Evolutionary conservation across 1,140 invertebrate genomes (phyloP).

Genomic region (Brachionus angularis): DNA sequence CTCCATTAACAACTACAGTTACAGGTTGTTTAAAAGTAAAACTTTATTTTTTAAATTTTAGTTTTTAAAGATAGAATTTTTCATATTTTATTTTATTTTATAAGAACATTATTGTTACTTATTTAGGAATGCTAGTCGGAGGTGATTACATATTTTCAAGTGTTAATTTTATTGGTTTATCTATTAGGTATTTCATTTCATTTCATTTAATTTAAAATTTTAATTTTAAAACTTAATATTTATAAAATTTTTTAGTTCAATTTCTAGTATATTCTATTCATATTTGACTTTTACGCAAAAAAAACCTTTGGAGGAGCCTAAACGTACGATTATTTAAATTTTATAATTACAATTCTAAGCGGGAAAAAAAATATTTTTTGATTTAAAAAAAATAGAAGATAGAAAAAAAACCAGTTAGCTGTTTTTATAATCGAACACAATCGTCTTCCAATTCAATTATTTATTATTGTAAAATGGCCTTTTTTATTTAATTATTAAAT

Average conservation of each 20-base stretch:
- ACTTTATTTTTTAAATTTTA: background rate
- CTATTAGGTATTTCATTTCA: slow-evolving; percentile 64
- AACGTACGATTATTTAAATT: no score
- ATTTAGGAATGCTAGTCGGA: slow-evolving; percentile 85
- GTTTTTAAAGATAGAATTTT: no score
- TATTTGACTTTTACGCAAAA: slow-evolving; percentile 23
- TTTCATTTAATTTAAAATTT: background rate
- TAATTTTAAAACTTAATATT: background rate
- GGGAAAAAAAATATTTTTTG: no score
- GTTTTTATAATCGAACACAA: no score
- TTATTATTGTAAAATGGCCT: no score
- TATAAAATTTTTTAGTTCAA: background rate
- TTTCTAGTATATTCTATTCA: slow-evolving; percentile 33
- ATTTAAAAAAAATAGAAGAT: no score
- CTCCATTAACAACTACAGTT: slow-evolving; percentile 94
- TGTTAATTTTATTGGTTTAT: slow-evolving; percentile 88
- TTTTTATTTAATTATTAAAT: no score
- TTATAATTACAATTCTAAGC: no score
- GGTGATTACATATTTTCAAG: slow-evolving; percentile 91
- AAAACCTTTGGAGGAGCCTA: slow-evolving; percentile 7
- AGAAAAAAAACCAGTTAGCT: no score
- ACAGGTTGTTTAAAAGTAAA: slow-evolving; percentile 68
- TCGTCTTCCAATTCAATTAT: no score
- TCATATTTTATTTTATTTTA: no score
- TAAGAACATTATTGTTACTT: slow-evolving; percentile 64